Evolutionary conservation across 1,140 invertebrate species (phyloP), one percentile per base, ranked within the genome.

Genomic region (Ptiloglossa arizonensis): DNA sequence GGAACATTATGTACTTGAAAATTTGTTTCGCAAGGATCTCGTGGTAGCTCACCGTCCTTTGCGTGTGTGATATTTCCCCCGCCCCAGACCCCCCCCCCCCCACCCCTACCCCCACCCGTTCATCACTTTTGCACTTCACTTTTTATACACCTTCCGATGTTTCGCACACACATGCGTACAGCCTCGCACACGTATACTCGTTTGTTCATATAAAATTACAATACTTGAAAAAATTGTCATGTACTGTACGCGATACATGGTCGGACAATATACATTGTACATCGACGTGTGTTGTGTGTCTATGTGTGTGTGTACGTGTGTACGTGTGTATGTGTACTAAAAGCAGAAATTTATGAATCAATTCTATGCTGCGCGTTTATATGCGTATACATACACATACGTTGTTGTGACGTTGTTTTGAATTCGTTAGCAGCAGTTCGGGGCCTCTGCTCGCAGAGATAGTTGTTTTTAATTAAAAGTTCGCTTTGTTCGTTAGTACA

Each of bases 161-260:
- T n/a, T 67, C 41, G 19, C 48, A 68, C 44, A 66, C 67, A 59
- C 70, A 63, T 38, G 50, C 79, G 46, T 46, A 62, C 74, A 83
- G 6, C 44, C 54, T 84, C 69, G 60, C 54, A 79, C 60, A 72
- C 72, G 74, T 35, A 64, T 69, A 79, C 63, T 71, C 54, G 71
- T 68, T 63, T 50, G 41, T 60, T 79, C 48, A 85, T 86, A 86
- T 86, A 86, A 86, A 86, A 86, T 86, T 85, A 85, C 83, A 79
- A 56, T 86, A 86, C 68, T 82, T 81, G 84, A 85, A 86, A 86
- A 82, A 86, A 73, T 63, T 70, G 68, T 70, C 35, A 54, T 73
- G 70, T 29, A 64, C 57, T 63, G 73, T 76, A 79, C 46, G 67
- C 66, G 64, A 41, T 79, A 44, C 15, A 38, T 72, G 62, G 29